phyloP scores from a whole-genome alignment of 2,888 invertebrate species.

The Pandemis heparana region DNA sequence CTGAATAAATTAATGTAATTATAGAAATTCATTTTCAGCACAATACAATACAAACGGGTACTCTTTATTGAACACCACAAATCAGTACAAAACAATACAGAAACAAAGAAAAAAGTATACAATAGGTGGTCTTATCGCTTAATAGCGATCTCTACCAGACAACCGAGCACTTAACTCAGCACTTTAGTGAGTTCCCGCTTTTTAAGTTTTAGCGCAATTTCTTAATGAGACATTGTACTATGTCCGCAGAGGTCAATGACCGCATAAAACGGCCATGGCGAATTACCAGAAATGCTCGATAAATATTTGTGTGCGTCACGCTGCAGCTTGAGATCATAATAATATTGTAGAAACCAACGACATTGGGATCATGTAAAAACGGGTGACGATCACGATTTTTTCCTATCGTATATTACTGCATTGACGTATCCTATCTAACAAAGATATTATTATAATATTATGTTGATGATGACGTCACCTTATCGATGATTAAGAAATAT shows the following conservation, averaged over 20 bases:
- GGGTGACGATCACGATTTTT: neutral
- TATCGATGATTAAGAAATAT: neutral
- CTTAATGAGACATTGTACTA: constrained; percentile 35
- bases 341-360: constrained; percentile 52
- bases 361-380: constrained; percentile 42
- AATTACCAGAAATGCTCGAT: constrained; percentile 67
- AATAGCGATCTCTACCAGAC: no score
- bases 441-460: no score
- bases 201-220: constrained; percentile 27
- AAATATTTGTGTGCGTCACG: constrained; percentile 63
- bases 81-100: no score
- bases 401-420: constrained; percentile 1
- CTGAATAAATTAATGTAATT: neutral
- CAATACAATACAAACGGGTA: no score
- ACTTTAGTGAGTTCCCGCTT: neutral
- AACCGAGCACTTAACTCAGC: no score
- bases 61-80: no score
- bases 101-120: no score
- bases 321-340: constrained; percentile 26
- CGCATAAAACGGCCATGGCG: constrained; percentile 56
- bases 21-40: neutral
- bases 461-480: neutral
- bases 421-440: constrained; percentile 3
- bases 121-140: no score
- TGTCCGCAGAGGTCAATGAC: constrained; percentile 63